Base-by-base conservation (phyloP, 2,888 invertebrate genomes). In the Lampropteryx suffumata region DNA sequence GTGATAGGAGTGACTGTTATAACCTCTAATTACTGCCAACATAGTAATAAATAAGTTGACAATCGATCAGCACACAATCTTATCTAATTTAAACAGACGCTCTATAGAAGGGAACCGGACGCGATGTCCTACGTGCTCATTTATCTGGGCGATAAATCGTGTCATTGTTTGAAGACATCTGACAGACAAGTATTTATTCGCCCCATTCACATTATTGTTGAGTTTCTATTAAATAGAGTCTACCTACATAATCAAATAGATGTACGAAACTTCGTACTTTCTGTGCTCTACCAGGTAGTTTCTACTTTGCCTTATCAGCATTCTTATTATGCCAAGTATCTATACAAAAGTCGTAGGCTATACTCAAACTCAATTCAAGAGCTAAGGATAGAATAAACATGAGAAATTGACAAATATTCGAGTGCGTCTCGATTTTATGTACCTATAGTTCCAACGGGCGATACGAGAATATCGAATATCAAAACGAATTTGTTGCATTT, bases 111-210 rank as follows among this genome's bases (percentile, higher is more conserved):
- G 33, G 24, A 42, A 51, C 54, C 44, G 54, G 50, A 52, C 52
- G 46, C 39, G 61, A 65, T 67, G 63, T 68, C 60, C 62, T 68
- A 61, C 60, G 63, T 60, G 61, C 63, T 59, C 64, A 67, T 67
- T 66, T 70, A 74, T 76, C 69, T 68, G 45, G 46, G 43, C 64
- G 62, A 75, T 75, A 74, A 72, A 73, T 71, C 71, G 71, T 69
- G 65, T 69, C 69, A 64, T 68, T 71, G 68, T 75, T 74, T 65
- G 67, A 69, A 68, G 61, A 64, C 53, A 45, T 53, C 62, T 69
- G 67, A 69, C 69, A 73, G 67, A 66, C 66, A 65, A 64, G 64
- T 66, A 73, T 73, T 73, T 73, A 69, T 68, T 60, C n/a, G n/a
- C 63, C 63, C 64, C 65, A 63, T 68, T 65, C 65, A 61, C 62